phyloP scores from a whole-genome alignment of 2,888 invertebrate genomes.

The Seira sanloemensis region DNA sequence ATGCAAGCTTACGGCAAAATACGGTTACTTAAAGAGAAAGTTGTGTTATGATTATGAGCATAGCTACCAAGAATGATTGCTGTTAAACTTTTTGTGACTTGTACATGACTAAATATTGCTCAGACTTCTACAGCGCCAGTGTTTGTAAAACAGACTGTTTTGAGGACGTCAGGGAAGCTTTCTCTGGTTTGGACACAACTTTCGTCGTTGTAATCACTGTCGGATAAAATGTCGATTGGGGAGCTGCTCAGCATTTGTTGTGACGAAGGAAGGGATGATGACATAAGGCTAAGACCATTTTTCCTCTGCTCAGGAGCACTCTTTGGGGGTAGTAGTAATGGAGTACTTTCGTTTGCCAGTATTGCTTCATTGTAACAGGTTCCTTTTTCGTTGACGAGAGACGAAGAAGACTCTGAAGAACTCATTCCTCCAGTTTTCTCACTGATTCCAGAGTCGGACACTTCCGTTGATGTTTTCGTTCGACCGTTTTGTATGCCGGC shows the following conservation, averaged over 20 bases:
- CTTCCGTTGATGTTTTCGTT: slow-evolving; percentile 43
- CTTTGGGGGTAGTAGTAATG: slow-evolving; percentile 54
- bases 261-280: not conserved
- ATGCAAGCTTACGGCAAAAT: no score
- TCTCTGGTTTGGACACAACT: slow-evolving; percentile 56
- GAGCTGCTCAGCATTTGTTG: slow-evolving; percentile 30
- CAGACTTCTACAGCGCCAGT: slow-evolving; percentile 72
- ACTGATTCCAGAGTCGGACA: slow-evolving; percentile 72
- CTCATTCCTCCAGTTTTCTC: slow-evolving; percentile 60
- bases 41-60: no score
- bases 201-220: slow-evolving; percentile 29
- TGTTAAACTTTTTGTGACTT: slow-evolving; percentile 18
- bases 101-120: slow-evolving; percentile 32
- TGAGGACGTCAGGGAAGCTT: slow-evolving; percentile 72
- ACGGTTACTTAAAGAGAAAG: no score
- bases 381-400: slow-evolving; percentile 15
- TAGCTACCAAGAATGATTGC: no score
- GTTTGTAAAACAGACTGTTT: slow-evolving; percentile 71
- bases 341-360: slow-evolving; percentile 67
- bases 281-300: not conserved
- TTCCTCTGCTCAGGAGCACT: not conserved
- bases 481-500: not conserved
- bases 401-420: slow-evolving; percentile 58
- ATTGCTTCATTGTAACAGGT: slow-evolving; percentile 8
- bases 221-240: slow-evolving; percentile 43